These are phyloP conservation scores for Standfussiana lucernea DNA, from an alignment of 2,888 invertebrate species.

Conservation along the genomic window DNA sequence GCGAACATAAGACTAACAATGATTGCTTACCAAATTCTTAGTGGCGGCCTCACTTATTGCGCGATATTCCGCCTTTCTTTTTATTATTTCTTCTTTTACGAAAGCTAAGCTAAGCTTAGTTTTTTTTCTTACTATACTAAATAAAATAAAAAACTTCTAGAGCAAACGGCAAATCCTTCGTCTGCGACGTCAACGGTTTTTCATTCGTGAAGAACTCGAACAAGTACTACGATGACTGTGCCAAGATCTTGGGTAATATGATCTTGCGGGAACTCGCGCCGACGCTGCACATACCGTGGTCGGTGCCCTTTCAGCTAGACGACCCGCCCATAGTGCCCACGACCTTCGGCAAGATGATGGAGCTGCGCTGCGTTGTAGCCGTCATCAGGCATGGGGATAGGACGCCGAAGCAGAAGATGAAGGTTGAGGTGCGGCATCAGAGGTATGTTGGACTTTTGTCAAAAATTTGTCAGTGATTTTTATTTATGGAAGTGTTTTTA, in stretches of 20 bases:
- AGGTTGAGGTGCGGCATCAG: constrained; percentile 99
- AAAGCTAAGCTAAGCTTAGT: no score
- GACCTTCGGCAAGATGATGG: constrained; percentile 99
- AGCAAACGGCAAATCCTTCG: constrained; percentile 99
- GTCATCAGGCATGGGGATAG: constrained; percentile 99
- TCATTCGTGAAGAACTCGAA: constrained; percentile 99
- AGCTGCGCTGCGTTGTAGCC: constrained; percentile 97
- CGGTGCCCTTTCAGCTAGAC: constrained; percentile 98
- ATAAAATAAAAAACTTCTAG: constrained; percentile 83
- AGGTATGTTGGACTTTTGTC: constrained; percentile 91
- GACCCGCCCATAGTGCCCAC: constrained; percentile 99
- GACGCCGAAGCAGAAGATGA: constrained; percentile 99
- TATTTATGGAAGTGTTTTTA: neutral
- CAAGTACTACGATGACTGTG: constrained; percentile 99
- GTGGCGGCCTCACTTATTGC: neutral
- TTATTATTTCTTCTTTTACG: no score
- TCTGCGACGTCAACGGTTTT: constrained; percentile 99
- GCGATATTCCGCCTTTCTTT: neutral
- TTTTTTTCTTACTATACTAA: no score
- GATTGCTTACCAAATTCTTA: neutral
- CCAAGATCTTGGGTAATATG: constrained; percentile 99
- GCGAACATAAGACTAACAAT: neutral
- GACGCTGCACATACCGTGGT: constrained; percentile 99
- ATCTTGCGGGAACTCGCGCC: constrained; percentile 98
- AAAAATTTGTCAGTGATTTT: neutral